Evolutionary conservation across 2,113 vertebrate genomes (phyloP).

Genomic region (Dicaeum eximium): DNA sequence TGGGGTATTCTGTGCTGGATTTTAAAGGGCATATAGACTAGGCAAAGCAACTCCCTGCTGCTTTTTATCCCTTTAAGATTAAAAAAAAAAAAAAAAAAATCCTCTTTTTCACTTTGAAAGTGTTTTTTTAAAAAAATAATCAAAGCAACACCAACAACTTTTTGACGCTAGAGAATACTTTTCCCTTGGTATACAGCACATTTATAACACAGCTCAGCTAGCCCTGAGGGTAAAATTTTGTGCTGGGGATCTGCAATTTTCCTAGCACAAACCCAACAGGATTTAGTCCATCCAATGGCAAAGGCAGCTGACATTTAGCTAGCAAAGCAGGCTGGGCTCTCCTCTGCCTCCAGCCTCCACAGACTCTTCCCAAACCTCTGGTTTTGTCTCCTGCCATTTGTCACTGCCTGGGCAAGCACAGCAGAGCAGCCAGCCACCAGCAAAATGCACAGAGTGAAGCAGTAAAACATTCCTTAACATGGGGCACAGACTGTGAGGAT

Average conservation of each 20-base stretch:
- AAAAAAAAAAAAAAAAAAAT: not conserved
- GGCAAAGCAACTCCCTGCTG: conserved; percentile 61
- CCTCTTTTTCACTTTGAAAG: conserved; percentile 68
- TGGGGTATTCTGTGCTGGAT: conserved; percentile 11
- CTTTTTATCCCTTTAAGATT: conserved; percentile 62
- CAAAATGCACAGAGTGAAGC: not conserved
- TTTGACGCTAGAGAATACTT: conserved; percentile 52
- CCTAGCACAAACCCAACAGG: not conserved
- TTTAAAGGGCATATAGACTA: conserved; percentile 49
- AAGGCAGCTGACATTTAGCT: not conserved
- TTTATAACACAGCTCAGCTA: conserved; percentile 24
- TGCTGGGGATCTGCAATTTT: conserved; percentile 31
- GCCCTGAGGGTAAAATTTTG: not conserved
- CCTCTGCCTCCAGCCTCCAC: not conserved
- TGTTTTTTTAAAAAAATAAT: conserved; percentile 39
- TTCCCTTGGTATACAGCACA: conserved; percentile 31
- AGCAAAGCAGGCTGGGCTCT: not conserved
- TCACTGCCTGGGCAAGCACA: not conserved
- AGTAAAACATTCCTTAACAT: not conserved
- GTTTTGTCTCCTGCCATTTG: not conserved
- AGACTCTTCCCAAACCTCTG: not conserved
- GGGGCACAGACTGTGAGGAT: not conserved
- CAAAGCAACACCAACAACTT: conserved; percentile 61
- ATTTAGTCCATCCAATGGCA: not conserved
- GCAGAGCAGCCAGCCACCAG: not conserved